Evolutionary conservation across 1,140 invertebrate genomes (phyloP).

Genomic region (Hyphantria cunea): DNA sequence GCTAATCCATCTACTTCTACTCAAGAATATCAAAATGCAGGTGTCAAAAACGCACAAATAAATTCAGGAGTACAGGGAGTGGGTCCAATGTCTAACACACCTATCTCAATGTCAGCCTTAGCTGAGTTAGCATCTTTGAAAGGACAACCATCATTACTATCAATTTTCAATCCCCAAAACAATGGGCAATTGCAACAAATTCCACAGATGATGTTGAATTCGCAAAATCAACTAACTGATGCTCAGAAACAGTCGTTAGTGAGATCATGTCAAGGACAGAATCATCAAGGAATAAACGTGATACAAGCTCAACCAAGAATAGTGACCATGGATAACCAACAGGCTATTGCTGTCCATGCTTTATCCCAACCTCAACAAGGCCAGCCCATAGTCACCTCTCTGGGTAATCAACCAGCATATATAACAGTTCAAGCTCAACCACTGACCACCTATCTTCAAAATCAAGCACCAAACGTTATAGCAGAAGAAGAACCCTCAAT

Average conservation of each 20-base stretch:
- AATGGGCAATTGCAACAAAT: conserved; percentile 11
- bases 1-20: too few species aligned
- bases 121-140: conserved; percentile 13
- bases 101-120: conserved; percentile 3
- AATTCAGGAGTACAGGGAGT: background rate
- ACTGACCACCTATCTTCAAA: background rate
- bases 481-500: conserved; percentile 14
- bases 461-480: background rate
- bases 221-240: conserved; percentile 20
- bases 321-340: background rate
- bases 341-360: background rate
- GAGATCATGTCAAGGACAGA: conserved; percentile 8
- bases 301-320: conserved; percentile 2
- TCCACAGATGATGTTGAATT: conserved; percentile 2
- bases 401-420: conserved; percentile 9
- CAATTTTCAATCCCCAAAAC: conserved; percentile 13
- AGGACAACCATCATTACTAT: conserved; percentile 8
- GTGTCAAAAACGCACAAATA: conserved; percentile 4
- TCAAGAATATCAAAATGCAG: background rate
- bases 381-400: conserved; percentile 3
- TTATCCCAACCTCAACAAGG: background rate
- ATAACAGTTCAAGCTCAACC: conserved; percentile 29
- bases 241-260: conserved; percentile 15
- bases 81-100: background rate
- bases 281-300: background rate